phyloP scores from a whole-genome alignment of 2,797 vertebrate genomes.

The Peromyscus melanophrys region DNA sequence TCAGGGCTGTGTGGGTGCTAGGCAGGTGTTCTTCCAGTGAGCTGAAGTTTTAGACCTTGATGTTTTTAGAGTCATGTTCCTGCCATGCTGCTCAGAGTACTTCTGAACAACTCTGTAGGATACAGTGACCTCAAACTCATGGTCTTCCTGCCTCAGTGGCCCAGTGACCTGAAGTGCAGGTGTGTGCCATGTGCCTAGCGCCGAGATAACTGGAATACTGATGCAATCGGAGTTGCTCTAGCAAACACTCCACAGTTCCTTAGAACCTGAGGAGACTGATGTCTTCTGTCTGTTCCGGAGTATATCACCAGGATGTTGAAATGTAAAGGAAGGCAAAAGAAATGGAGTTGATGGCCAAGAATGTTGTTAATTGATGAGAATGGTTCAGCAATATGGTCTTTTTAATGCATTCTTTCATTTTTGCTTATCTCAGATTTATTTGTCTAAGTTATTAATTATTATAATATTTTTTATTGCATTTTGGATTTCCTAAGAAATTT shows the following conservation, averaged over 20 bases:
- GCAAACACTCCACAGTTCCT: constrained; percentile 7
- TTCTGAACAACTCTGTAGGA: background rate
- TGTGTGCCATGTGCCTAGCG: background rate
- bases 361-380: constrained; percentile 53
- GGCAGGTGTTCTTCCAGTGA: background rate
- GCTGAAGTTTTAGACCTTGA: background rate
- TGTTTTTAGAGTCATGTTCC: background rate
- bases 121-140: background rate
- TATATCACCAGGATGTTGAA: constrained; percentile 46
- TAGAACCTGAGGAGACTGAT: constrained; percentile 27
- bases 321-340: constrained; percentile 59
- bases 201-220: constrained; percentile 19
- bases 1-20: background rate
- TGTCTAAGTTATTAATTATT: constrained; percentile 55
- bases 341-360: constrained; percentile 40
- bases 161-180: no score
- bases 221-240: constrained; percentile 20
- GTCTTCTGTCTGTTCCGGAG: background rate
- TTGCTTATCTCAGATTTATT: constrained; percentile 59
- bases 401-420: background rate
- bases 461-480: constrained; percentile 28
- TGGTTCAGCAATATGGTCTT: background rate
- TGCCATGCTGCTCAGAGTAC: background rate
- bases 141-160: background rate
- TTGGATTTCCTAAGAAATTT: constrained; percentile 61